Base-by-base conservation (phyloP, 2,797 vertebrate species). In the Hirundo rustica region DNA sequence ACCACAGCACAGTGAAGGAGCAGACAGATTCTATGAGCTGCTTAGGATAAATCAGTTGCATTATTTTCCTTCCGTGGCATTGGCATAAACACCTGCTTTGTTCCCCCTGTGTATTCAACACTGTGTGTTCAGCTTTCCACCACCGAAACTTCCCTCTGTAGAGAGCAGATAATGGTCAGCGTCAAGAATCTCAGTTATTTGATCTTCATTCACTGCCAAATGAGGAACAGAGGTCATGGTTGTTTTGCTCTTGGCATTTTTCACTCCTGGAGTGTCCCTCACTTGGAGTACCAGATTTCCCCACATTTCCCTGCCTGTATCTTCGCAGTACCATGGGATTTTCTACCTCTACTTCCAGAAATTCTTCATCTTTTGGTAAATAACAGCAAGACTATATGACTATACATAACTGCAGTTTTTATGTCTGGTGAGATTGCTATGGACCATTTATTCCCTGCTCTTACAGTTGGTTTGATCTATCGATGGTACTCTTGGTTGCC, bases 251-350 rank as follows among this genome's bases (percentile, higher is more conserved):
- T 9, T 20, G 26, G 13, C 32, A 55, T 34, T 62, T 81, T 75
- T 73, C 8, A 9, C 9, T 29, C 29, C n/a, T 32, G 12, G 16
- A 47, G n/a, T 32, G 14, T 26, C 9, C 30, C 34, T 9, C 18
- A 47, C 0, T 0, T 11, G 45, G 60, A 23, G 51, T 42, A 72
- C 50, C n/a, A 36, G 7, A 34, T n/a, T n/a, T n/a, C 5, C 36
- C 17, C 51, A 72, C 19, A 50, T 10, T 62, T 45, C 16, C 23
- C 57, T 72, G 29, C 13, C 54, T 17, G 3, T 38, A 15, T 30
- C 42, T 73, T 70, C 40, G 67, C 2, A 2, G 30, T 21, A 55
- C 5, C 5, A 4, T 32, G 29, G 29, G 29, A 67, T 83, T 76
- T 85, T 70, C 27, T 75, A 16, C 9, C 11, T 51, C 74, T 64